A percentile compares a stretch with the other conserved stretches of the same genome.
phyloP scores from a whole-genome alignment of 1,140 invertebrate species.

The Drosophila sechellia region DNA sequence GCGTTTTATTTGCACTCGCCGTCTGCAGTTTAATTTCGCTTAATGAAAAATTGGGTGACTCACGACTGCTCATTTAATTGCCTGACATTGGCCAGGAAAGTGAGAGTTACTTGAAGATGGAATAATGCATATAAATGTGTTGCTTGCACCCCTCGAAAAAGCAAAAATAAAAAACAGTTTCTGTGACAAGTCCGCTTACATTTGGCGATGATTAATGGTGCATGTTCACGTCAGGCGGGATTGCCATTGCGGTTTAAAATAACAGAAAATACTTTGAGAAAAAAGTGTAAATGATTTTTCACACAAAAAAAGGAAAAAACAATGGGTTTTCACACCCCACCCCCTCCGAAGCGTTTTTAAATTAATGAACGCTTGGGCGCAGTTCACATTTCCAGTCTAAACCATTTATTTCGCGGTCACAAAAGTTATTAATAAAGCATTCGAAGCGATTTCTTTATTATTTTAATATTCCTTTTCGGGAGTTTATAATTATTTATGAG shows the following conservation, averaged over 20 bases:
- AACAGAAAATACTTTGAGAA: conserved; percentile 47
- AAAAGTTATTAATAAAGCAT: conserved; percentile 38
- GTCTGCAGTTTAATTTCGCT: conserved; percentile 65
- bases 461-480: conserved; percentile 34
- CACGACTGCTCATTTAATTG: conserved; percentile 57
- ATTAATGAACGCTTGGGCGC: conserved; percentile 65
- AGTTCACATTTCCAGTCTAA: conserved; percentile 38
- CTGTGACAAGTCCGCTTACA: conserved; percentile 51
- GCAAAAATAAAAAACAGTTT: not conserved
- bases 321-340: conserved; percentile 17
- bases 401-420: conserved; percentile 55
- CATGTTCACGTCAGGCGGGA: conserved; percentile 25
- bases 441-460: conserved; percentile 28
- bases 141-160: not conserved
- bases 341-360: conserved; percentile 19
- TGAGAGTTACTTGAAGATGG: conserved; percentile 60
- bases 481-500: conserved; percentile 40
- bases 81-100: conserved; percentile 51
- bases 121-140: conserved; percentile 53
- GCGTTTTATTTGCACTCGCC: conserved; percentile 41
- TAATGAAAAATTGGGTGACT: conserved; percentile 78
- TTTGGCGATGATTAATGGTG: conserved; percentile 52
- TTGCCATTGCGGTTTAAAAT: conserved; percentile 47
- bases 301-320: conserved; percentile 19
- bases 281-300: conserved; percentile 61